These are phyloP conservation scores for Oxycera nigricornis DNA, from an alignment of 2,888 invertebrate genomes.

Conservation along the genomic window DNA sequence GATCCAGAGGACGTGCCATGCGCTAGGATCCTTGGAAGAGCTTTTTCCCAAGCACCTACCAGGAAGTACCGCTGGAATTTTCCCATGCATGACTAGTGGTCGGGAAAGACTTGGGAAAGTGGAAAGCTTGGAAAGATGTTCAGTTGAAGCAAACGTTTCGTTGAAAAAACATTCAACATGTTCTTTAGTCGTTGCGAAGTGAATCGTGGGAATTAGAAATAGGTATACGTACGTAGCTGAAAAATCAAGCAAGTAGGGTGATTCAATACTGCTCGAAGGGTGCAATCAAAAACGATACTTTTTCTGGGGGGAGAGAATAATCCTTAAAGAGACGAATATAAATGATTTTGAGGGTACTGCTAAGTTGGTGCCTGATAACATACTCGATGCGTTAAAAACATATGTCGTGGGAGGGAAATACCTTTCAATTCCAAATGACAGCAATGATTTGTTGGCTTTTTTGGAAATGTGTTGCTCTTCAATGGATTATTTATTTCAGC, in stretches of 20 bases:
- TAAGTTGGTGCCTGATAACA: constrained; percentile 24
- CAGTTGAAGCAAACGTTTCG: constrained; percentile 30
- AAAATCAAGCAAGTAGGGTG: background rate
- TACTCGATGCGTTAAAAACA: constrained; percentile 44
- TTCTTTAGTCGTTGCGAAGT: too few species aligned
- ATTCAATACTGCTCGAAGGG: background rate
- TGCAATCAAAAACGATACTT: constrained; percentile 23
- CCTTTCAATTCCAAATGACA: constrained; percentile 46
- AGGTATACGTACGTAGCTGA: background rate
- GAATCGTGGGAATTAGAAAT: too few species aligned
- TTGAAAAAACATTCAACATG: background rate
- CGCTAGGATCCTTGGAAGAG: constrained; percentile 33
- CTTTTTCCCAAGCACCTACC: constrained; percentile 23
- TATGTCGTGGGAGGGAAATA: constrained; percentile 46
- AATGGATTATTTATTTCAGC: constrained; percentile 48
- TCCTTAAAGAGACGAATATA: constrained; percentile 46
- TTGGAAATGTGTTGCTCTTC: constrained; percentile 46
- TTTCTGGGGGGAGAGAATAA: constrained; percentile 25
- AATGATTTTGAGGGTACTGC: constrained; percentile 41
- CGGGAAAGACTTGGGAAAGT: background rate
- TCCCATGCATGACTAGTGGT: background rate
- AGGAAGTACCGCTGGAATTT: background rate
- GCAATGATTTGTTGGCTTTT: constrained; percentile 48
- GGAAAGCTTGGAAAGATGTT: background rate
- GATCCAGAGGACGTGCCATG: constrained; percentile 7